These are phyloP conservation scores for Spisula solida DNA, from an alignment of 2,888 invertebrate genomes.

Conservation along the genomic window DNA sequence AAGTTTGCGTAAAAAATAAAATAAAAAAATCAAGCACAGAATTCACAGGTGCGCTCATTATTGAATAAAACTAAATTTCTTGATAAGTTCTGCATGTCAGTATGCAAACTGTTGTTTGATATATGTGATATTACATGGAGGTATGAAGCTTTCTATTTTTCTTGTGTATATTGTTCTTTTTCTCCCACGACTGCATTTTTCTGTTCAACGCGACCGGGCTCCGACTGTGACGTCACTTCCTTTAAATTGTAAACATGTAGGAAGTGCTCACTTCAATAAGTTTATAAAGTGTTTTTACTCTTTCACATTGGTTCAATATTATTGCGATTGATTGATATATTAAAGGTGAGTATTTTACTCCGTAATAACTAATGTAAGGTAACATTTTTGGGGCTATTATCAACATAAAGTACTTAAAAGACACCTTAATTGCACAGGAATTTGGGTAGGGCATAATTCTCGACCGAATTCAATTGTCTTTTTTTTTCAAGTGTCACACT, in stretches of 20 bases:
- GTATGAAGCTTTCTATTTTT: background rate
- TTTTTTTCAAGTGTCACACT: background rate
- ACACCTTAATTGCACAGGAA: slow-evolving; percentile 16
- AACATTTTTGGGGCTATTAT: background rate
- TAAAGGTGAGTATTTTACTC: background rate
- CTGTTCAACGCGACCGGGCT: background rate
- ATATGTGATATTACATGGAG: background rate
- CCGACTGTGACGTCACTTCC: slow-evolving; percentile 77
- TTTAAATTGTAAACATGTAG: slow-evolving; percentile 77
- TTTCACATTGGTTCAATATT: background rate
- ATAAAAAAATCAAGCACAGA: slow-evolving; percentile 9
- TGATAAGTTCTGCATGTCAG: background rate
- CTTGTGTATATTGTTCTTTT: background rate
- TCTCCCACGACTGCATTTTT: background rate
- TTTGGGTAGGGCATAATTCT: slow-evolving; percentile 19
- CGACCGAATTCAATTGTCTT: background rate
- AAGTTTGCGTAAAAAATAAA: background rate
- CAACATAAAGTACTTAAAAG: background rate
- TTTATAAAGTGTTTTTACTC: background rate
- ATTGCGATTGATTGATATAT: slow-evolving; percentile 11
- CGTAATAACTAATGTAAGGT: background rate
- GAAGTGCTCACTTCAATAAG: slow-evolving; percentile 46
- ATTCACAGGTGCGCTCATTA: background rate
- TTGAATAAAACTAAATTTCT: background rate
- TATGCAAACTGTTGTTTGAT: background rate